Evolutionary conservation across 2,113 vertebrate species (phyloP), one percentile per base, ranked within the genome.

Genomic region (Nycticebus coucang): DNA sequence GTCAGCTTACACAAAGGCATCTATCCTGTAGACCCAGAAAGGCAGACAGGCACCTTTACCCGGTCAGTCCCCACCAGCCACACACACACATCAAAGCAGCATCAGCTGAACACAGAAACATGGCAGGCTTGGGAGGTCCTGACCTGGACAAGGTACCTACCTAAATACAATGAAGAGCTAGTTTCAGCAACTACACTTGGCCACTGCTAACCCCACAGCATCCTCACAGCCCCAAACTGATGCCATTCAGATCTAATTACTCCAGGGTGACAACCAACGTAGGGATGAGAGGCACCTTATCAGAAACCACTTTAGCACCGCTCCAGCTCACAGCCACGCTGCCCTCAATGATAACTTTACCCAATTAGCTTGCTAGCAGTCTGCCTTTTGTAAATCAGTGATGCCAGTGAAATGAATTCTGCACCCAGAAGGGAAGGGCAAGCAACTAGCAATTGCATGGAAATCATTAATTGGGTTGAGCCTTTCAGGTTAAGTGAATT

Each of bases 401-500:
- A 95, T 22, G 83, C 60, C 83, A 80, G 41, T 24, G 68, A 93
- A 94, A 97, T 81, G 53, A 89, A 91, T 93, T 95, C 89, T 68
- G 33, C 60, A 90, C 74, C 92, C 24, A 22, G 53, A 97, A 95
- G 89, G 87, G 88, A 97, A 97, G 96, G 79, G 87, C 86, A 93
- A 45, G 30, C 85, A 77, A 87, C 79, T 79, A 69, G 74, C 66
- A 89, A 96, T n/a, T 59, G 83, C 74, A 87, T 4, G 59, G 53
- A 95, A 95, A 91, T 86, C 77, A 84, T 96, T 97, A 97, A 97
- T 86, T 96, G 87, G 53, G 26, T 57, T 74, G 60, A 92, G 93
- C 37, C 64, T 75, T 88, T 89, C 71, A 95, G 95, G 96, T 97
- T 97, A 97, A 97, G 59, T 94, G 59, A 93, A 82, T 95, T 59